Evolutionary conservation across 2,888 invertebrate genomes (phyloP).

Genomic region (Latrodectus hesperus): DNA sequence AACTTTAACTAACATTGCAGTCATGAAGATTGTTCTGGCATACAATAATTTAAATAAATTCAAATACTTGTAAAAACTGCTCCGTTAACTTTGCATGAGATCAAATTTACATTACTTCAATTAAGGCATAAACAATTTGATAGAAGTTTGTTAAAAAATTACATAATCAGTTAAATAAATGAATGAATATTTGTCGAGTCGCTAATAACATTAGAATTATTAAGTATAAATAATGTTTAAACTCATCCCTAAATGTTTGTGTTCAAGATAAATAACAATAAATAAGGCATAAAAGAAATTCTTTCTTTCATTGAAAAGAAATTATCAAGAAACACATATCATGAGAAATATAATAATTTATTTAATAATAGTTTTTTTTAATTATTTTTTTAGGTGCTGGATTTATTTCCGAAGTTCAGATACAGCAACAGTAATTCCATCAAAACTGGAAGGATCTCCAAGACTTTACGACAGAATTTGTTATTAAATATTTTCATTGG

Average conservation of each 20-base stretch:
- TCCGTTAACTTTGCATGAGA: too few relatives aligned
- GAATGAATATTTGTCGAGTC: not conserved
- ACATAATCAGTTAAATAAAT: too few relatives aligned
- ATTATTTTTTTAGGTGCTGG: constrained; percentile 19
- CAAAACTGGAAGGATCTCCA: not conserved
- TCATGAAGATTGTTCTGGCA: too few relatives aligned
- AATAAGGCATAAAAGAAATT: not conserved
- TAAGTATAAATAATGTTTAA: not conserved
- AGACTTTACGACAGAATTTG: constrained; percentile 31
- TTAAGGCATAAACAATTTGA: too few relatives aligned
- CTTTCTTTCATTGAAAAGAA: not conserved
- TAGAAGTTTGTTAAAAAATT: too few relatives aligned
- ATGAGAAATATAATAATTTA: not conserved
- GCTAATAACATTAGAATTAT: not conserved
- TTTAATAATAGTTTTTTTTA: not conserved
- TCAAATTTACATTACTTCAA: too few relatives aligned
- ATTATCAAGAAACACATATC: not conserved
- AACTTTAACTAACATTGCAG: too few relatives aligned
- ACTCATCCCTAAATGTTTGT: not conserved
- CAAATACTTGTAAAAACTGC: too few relatives aligned
- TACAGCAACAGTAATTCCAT: constrained; percentile 3
- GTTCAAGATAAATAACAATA: not conserved
- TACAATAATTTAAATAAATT: too few relatives aligned
- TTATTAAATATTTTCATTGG: not conserved
- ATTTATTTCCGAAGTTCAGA: constrained; percentile 27